Evolutionary conservation across 2,797 vertebrate species (phyloP).

Genomic region (Karalla daura): DNA sequence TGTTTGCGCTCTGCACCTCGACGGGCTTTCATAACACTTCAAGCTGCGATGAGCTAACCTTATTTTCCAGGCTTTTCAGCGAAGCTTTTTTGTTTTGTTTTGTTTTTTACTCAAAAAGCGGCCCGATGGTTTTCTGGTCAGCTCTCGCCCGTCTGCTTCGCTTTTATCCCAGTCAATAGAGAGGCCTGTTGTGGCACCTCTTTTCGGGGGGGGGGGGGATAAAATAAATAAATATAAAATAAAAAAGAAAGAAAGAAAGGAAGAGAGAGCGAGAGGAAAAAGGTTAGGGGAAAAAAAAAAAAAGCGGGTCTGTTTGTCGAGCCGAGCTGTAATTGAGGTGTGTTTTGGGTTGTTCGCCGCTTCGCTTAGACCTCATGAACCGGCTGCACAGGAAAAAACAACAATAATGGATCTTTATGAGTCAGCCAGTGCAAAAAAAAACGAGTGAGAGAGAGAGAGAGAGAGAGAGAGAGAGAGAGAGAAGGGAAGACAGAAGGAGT

Average conservation of each 20-base stretch:
- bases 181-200: slow-evolving; percentile 72
- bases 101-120: no score
- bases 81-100: no score
- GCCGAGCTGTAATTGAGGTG: slow-evolving; percentile 75
- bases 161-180: slow-evolving; percentile 75
- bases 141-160: slow-evolving; percentile 59
- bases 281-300: no score
- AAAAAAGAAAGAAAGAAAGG: slow-evolving; percentile 9
- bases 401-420: slow-evolving; percentile 80
- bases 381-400: slow-evolving; percentile 51
- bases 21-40: slow-evolving; percentile 71
- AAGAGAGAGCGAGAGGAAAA: no score
- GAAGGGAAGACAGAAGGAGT: slow-evolving; percentile 27
- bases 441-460: background rate
- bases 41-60: slow-evolving; percentile 66
- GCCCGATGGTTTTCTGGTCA: slow-evolving; percentile 56
- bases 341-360: slow-evolving; percentile 76
- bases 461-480: slow-evolving; percentile 9
- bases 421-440: slow-evolving; percentile 53
- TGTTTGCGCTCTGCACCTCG: slow-evolving; percentile 50
- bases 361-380: slow-evolving; percentile 76
- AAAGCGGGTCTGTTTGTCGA: slow-evolving; percentile 60
- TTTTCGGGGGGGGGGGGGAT: no score
- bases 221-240: slow-evolving; percentile 2
- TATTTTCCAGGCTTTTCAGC: slow-evolving; percentile 69